Percentiles rank a stretch among this genome's conserved stretches.
Evolutionary conservation across 2,797 vertebrate species (phyloP).

Genomic region (Gallinago solitaria): DNA sequence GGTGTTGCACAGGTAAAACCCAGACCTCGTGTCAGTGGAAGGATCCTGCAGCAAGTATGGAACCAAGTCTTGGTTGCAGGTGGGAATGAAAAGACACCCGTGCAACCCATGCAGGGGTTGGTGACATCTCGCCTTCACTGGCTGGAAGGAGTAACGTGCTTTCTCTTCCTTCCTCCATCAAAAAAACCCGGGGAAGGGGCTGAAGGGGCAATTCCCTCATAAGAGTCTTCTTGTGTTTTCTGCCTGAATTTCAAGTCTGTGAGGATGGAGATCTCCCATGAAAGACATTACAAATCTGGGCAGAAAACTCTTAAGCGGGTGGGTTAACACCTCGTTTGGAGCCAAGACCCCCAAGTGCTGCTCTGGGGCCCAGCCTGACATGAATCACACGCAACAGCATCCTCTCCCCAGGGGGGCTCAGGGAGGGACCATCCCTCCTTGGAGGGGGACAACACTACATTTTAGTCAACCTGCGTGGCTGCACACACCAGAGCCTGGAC

Average conservation of each 20-base stretch:
- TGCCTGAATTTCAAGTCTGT: background rate
- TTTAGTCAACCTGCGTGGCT: background rate
- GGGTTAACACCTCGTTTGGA: background rate
- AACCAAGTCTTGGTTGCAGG: background rate
- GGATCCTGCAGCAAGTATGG: background rate
- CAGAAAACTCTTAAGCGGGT: background rate
- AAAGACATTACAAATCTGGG: background rate
- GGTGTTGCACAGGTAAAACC: background rate
- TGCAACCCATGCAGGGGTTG: background rate
- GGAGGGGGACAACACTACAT: accelerated
- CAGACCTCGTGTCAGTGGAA: background rate
- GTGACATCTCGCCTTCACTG: background rate
- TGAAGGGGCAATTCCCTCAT: background rate
- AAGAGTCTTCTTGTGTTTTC: background rate
- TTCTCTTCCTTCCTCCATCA: background rate
- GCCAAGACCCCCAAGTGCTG: background rate
- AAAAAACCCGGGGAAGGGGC: background rate
- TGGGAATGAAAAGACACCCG: background rate
- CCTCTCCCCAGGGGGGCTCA: background rate
- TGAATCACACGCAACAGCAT: background rate
- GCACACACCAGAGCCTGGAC: background rate
- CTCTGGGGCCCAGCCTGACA: accelerated
- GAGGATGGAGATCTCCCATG: background rate
- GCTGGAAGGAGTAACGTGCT: background rate
- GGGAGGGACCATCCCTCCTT: background rate